Conservation (phyloP, 2,113 vertebrate genomes). For the Syngnathus scovelli region DNA sequence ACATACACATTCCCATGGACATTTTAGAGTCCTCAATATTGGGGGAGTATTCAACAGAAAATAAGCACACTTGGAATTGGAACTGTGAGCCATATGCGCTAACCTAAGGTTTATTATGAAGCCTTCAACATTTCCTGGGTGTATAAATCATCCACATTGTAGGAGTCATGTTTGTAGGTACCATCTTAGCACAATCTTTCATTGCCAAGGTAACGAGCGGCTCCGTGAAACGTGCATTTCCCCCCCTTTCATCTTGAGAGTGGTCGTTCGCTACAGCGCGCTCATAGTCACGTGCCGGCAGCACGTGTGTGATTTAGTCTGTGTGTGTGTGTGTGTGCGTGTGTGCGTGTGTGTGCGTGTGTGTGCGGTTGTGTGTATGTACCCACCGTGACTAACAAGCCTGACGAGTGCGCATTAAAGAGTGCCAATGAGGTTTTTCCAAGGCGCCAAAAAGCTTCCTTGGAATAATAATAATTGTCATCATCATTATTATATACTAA, state of each 20-base stretch:
- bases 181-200: conserved; percentile 32
- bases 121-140: neutral
- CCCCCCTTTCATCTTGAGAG: conserved; percentile 31
- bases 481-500: no score
- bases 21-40: neutral
- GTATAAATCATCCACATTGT: conserved; percentile 23
- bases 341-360: conserved; percentile 14
- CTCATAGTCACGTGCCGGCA: conserved; percentile 10
- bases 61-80: no score
- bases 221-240: conserved; percentile 6
- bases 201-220: conserved; percentile 42
- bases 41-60: neutral
- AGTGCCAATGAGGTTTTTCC: neutral
- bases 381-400: neutral
- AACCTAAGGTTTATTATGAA: neutral
- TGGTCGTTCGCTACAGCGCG: neutral
- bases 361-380: neutral
- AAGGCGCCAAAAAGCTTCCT: no score
- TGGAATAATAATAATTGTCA: no score
- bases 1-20: neutral
- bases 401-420: neutral
- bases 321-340: conserved; percentile 8
- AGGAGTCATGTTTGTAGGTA: conserved; percentile 29
- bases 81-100: neutral
- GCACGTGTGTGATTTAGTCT: conserved; percentile 11